Conservation (phyloP, 2,113 vertebrate genomes). For the Strix uralensis region DNA sequence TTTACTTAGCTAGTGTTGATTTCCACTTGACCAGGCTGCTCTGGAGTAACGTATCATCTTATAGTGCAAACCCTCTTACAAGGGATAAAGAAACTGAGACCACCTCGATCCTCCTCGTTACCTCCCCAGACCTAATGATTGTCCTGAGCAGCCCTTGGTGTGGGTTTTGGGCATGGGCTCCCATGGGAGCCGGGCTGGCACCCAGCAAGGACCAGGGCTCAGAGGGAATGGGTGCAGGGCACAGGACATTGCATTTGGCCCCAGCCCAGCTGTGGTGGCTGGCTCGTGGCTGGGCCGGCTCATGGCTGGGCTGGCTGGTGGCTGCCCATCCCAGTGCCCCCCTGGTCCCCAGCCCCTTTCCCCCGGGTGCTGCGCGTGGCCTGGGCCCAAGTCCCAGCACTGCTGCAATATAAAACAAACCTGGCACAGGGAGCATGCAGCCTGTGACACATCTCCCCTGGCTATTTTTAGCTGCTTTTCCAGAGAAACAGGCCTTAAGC, state of each 20-base stretch:
- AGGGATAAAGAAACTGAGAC: conserved; percentile 55
- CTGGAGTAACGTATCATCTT: conserved; percentile 10
- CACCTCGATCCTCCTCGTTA: not conserved
- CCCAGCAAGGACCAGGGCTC: accelerated
- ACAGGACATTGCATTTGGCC: not conserved
- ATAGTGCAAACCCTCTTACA: conserved; percentile 46
- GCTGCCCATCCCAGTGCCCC: accelerated
- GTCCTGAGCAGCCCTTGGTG: accelerated
- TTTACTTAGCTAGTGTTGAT: conserved; percentile 48
- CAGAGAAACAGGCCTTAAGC: not conserved
- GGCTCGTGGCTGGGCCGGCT: not conserved
- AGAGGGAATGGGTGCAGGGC: not conserved
- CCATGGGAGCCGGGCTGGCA: not conserved
- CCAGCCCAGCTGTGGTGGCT: not conserved
- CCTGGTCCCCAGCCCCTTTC: not conserved
- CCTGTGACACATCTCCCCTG: not conserved
- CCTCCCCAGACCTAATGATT: not conserved
- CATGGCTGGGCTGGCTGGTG: no score
- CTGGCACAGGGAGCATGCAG: not conserved
- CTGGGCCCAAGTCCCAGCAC: not conserved
- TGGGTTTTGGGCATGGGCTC: not conserved
- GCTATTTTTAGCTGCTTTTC: conserved; percentile 51
- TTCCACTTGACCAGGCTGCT: conserved; percentile 34
- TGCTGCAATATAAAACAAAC: not conserved
- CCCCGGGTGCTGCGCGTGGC: not conserved